Evolutionary conservation across 2,888 invertebrate genomes (phyloP).

Genomic region (Latrodectus elegans): DNA sequence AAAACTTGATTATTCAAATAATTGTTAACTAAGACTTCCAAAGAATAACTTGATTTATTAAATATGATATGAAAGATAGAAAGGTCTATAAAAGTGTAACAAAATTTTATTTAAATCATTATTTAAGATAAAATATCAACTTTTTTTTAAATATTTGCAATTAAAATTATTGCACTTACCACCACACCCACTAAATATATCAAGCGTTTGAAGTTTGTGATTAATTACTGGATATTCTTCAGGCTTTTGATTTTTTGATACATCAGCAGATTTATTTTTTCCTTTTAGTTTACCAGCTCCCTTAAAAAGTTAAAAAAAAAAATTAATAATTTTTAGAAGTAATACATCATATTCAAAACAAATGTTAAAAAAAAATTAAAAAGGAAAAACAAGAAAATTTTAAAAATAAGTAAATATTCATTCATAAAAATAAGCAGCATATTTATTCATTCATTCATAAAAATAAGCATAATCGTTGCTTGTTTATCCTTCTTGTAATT

Average conservation of each 20-base stretch:
- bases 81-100: not conserved
- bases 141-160: not conserved
- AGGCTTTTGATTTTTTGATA: conserved; percentile 73
- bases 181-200: conserved; percentile 91
- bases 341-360: not conserved
- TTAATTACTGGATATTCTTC: conserved; percentile 72
- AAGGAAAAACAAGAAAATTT: not conserved
- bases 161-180: conserved; percentile 75
- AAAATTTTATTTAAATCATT: not conserved
- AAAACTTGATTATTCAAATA: too few relatives aligned
- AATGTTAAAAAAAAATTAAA: not conserved
- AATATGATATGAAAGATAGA: not conserved
- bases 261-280: conserved; percentile 76
- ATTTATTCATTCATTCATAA: too few relatives aligned
- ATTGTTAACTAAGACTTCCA: too few relatives aligned
- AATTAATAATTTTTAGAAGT: not conserved
- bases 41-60: too few relatives aligned
- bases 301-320: conserved; percentile 6
- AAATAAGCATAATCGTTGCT: too few relatives aligned
- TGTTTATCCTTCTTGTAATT: too few relatives aligned
- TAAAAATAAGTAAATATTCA: not conserved
- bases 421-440: too few relatives aligned
- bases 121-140: not conserved
- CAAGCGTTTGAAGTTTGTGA: conserved; percentile 80
- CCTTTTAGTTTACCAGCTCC: conserved; percentile 80